Evolutionary conservation across 1,140 invertebrate species (phyloP).

Genomic region (Panagrolaimus sp.): DNA sequence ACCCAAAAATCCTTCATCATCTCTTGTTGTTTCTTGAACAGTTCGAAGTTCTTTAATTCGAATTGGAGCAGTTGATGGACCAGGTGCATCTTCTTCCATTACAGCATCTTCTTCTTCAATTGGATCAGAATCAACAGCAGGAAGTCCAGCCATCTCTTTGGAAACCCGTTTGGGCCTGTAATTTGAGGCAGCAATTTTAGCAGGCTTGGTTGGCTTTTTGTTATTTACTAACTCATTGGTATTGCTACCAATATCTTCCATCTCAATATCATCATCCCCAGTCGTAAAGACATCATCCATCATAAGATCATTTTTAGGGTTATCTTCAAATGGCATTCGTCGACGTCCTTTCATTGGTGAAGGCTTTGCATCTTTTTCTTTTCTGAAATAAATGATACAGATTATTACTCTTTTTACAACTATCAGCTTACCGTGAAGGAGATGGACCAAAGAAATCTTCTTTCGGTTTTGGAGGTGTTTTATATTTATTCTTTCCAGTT

Average conservation of each 20-base stretch:
- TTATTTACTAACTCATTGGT: not conserved
- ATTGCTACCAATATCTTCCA: not conserved
- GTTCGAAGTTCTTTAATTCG: conserved; percentile 1
- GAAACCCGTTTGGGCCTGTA: not conserved
- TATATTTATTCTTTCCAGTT: not conserved
- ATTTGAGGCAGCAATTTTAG: not conserved
- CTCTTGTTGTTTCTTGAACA: not conserved
- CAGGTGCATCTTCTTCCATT: no score
- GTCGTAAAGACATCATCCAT: conserved; percentile 5
- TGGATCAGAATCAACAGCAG: no score
- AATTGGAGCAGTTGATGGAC: not conserved
- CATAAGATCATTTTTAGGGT: not conserved
- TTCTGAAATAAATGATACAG: not conserved
- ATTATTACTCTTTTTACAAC: not conserved
- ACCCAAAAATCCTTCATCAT: conserved; percentile 8
- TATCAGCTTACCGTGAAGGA: not conserved
- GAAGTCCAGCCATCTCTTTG: not conserved
- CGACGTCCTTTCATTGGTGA: no score
- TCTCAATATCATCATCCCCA: not conserved
- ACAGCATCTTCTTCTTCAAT: no score
- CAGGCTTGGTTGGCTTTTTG: not conserved
- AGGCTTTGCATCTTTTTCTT: not conserved
- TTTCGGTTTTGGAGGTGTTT: not conserved
- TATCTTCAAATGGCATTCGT: no score
- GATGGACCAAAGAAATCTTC: not conserved